Conservation (phyloP, 2,797 vertebrate species). For the Nannoperca obscura region DNA sequence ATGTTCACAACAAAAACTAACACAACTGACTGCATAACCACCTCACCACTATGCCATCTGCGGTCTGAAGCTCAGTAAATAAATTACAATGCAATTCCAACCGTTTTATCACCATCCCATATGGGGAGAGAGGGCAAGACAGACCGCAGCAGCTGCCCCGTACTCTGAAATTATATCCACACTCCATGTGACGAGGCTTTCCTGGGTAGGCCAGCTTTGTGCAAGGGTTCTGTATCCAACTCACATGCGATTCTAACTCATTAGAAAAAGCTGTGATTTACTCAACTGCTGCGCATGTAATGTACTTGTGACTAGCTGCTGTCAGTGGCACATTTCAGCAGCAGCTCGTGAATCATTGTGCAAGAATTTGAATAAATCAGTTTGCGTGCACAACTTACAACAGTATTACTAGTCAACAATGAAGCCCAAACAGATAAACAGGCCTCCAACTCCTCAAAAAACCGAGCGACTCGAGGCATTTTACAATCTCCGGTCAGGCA, state of each 20-base stretch:
- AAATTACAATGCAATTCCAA: constrained; percentile 14
- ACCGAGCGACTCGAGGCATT: not conserved
- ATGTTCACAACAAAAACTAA: not conserved
- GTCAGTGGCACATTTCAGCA: constrained; percentile 8
- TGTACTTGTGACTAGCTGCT: constrained; percentile 6
- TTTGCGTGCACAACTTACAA: not conserved
- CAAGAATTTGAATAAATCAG: not conserved
- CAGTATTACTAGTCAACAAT: not conserved
- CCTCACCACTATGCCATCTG: not conserved
- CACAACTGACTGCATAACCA: constrained; percentile 1
- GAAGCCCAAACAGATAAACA: not conserved
- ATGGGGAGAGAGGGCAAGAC: constrained; percentile 16
- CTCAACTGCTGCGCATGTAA: not conserved
- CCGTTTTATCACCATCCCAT: constrained; percentile 46
- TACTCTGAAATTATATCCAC: constrained; percentile 47
- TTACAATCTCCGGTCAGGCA: not conserved
- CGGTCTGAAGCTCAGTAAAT: constrained; percentile 14
- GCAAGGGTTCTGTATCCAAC: not conserved
- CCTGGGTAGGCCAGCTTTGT: not conserved
- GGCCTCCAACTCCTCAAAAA: not conserved
- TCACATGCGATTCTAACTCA: not conserved
- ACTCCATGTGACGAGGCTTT: constrained; percentile 27
- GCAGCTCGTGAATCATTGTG: constrained; percentile 3
- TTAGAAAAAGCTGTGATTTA: constrained; percentile 25
- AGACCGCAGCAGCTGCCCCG: constrained; percentile 46